Conservation (phyloP, 2,888 invertebrate species). For the Meiosimyza platycephala region DNA sequence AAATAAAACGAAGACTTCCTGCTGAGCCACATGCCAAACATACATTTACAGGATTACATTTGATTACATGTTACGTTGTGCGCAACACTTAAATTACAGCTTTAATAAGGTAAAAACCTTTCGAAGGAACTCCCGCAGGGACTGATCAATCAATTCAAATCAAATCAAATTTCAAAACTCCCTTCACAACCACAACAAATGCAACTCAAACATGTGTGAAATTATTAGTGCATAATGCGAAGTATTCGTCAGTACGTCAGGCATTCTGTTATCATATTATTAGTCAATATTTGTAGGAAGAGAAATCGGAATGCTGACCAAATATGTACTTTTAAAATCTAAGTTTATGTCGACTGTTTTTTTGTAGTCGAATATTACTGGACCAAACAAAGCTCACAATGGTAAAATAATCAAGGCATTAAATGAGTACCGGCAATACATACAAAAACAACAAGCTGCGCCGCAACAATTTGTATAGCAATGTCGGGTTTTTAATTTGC, state of each 20-base stretch:
- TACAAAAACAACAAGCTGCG: no score
- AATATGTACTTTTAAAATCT: no score
- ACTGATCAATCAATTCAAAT: conserved; percentile 66
- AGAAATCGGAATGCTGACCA: no score
- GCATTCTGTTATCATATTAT: no score
- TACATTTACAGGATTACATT: conserved; percentile 62
- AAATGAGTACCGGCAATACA: no score
- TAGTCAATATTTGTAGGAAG: no score
- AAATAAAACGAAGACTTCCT: conserved; percentile 43
- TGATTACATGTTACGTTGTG: conserved; percentile 55
- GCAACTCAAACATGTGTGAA: conserved; percentile 24
- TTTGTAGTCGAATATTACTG: no score
- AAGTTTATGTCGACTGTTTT: no score
- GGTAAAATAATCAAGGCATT: no score
- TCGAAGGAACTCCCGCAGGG: conserved; percentile 59
- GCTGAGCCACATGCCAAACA: conserved; percentile 58
- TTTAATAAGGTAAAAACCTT: neutral
- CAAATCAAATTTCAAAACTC: conserved; percentile 49
- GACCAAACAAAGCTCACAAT: no score
- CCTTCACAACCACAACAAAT: conserved; percentile 33
- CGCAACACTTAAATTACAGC: conserved; percentile 46
- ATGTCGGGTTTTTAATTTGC: neutral
- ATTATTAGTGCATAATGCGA: neutral
- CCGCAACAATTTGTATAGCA: no score
- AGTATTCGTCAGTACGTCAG: no score